Evolutionary conservation across 2,888 invertebrate species (phyloP), one percentile per base, ranked within the genome.

Genomic region (Cryptocephalus moraei): DNA sequence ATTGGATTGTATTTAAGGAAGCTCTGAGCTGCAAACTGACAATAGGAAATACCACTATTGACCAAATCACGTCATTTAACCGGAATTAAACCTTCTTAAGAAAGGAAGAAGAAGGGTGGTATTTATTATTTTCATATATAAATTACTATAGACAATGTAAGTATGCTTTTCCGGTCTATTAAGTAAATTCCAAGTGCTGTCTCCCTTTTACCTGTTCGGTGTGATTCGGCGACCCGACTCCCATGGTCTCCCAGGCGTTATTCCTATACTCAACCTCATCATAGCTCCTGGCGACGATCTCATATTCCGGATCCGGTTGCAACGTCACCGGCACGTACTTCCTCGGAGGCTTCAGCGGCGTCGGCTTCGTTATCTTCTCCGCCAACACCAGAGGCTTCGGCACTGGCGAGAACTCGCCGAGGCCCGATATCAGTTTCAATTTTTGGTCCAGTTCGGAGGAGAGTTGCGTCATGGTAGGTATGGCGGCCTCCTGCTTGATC

Each of bases 191-290:
- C 6, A 11, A 36, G 6, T 22, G 6, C 22, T 6, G 3, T 36
- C 2, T 36, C 32, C 64, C 66, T 9, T 46, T 49, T 4, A 68
- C 44, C 54, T 70, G 73, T 64, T 88, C 88, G 0, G 78, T 81
- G 61, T 88, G 88, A 51, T 80, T 79, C 9, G 86, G 78, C 44
- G 83, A 81, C 62, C 82, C 80, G 13, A 86, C 76, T 1, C 89
- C 89, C 50, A 86, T 73, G 1, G 88, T 88, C 63, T 80, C 82
- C 89, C 89, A 89, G 8, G 89, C 89, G 59, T 89, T 84, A 59
- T 76, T 83, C 50, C 86, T 75, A 8, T 83, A 78, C 72, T 87
- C 86, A 31, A 90, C 80, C 62, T 81, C 76, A 62, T 90, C 89
- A 67, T 89, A 89, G 61, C 81, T 76, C 61, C 81, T 76, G 65